Percentiles rank a stretch among this genome's conserved stretches.
Evolutionary conservation across 2,888 invertebrate genomes (phyloP).

Genomic region (Lasioglossum figueresi): DNA sequence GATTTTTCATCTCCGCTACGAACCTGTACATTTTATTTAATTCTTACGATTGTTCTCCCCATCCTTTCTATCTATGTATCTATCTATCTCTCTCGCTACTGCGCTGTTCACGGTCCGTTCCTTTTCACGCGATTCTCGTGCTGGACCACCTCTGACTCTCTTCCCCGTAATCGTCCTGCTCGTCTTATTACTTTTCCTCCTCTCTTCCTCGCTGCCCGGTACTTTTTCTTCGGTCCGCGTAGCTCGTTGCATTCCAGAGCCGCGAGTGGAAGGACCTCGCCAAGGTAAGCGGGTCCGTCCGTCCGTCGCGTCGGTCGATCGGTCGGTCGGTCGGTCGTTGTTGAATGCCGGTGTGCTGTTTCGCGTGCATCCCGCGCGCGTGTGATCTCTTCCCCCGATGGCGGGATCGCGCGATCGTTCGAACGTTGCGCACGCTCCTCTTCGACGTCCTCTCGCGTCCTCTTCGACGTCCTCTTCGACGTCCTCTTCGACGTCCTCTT

Average conservation of each 20-base stretch:
- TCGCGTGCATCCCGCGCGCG: slow-evolving; percentile 45
- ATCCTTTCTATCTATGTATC: too few species aligned
- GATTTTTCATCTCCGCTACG: too few species aligned
- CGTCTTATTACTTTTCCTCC: slow-evolving; percentile 40
- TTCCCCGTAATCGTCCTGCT: slow-evolving; percentile 46
- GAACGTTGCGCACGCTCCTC: slow-evolving; percentile 49
- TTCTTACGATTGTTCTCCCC: too few species aligned
- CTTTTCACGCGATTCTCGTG: slow-evolving; percentile 37
- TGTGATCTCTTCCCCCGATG: slow-evolving; percentile 50
- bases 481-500: slow-evolving; percentile 45
- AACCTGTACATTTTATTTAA: too few species aligned
- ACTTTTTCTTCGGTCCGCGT: slow-evolving; percentile 59
- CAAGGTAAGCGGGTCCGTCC: slow-evolving; percentile 80
- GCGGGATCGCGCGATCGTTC: slow-evolving; percentile 15
- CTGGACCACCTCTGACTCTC: slow-evolving; percentile 49
- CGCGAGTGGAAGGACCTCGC: slow-evolving; percentile 82
- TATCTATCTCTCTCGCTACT: neutral
- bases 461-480: slow-evolving; percentile 46
- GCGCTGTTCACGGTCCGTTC: slow-evolving; percentile 17
- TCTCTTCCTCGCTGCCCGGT: slow-evolving; percentile 36
- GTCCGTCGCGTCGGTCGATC: slow-evolving; percentile 6
- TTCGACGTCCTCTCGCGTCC: slow-evolving; percentile 30
- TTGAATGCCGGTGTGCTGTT: slow-evolving; percentile 64
- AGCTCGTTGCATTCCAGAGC: slow-evolving; percentile 78
- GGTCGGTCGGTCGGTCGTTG: slow-evolving; percentile 28